These are phyloP conservation scores for Mirza zaza DNA, from an alignment of 2,113 vertebrate genomes.

Conservation along the genomic window DNA sequence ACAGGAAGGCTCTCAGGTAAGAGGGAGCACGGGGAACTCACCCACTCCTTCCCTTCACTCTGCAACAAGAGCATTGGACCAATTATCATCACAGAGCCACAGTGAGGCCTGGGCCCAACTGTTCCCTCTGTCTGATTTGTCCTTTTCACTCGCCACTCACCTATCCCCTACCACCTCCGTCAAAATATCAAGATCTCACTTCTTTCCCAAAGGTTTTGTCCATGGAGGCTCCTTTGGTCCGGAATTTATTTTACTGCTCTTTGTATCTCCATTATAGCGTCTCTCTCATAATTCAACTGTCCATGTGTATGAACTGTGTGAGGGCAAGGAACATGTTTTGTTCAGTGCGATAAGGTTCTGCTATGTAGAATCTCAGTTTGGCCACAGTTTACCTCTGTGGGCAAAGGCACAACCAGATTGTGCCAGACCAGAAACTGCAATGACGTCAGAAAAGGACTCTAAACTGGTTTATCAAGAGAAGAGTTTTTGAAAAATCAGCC, in stretches of 20 bases:
- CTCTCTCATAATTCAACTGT: not conserved
- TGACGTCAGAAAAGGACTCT: conserved; percentile 53
- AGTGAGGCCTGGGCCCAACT: not conserved
- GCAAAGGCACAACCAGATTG: conserved; percentile 17
- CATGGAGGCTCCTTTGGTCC: not conserved
- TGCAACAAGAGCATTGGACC: not conserved
- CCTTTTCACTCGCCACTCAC: not conserved
- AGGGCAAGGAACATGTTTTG: not conserved
- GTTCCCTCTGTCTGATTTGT: not conserved
- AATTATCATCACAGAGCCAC: not conserved
- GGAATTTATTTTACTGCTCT: conserved; percentile 7
- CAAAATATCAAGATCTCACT: not conserved
- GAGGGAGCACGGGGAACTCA: not conserved
- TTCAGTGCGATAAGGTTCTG: not conserved
- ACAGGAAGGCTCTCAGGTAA: not conserved
- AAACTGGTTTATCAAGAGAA: conserved; percentile 62
- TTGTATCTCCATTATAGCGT: not conserved
- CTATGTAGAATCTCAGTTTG: conserved; percentile 22
- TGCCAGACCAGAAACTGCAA: conserved; percentile 50
- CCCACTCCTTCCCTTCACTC: not conserved
- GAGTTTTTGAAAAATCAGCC: conserved; percentile 44
- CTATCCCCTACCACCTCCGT: not conserved
- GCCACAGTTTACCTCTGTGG: conserved; percentile 40
- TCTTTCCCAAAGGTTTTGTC: not conserved
- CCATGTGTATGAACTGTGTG: not conserved